phyloP scores from a whole-genome alignment of 1,140 invertebrate species.

The Achroia grisella region DNA sequence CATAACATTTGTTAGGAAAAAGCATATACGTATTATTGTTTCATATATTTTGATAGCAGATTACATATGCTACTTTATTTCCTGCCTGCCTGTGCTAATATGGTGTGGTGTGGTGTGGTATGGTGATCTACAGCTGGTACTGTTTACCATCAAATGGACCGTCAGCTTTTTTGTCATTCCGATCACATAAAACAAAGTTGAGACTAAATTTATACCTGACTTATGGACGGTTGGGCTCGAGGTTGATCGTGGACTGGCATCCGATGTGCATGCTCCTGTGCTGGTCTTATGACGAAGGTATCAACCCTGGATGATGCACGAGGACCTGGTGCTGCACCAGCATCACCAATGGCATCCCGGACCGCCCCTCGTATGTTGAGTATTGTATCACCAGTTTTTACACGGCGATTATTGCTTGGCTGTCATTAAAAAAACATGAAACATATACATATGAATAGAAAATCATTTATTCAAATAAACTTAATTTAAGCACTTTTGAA shows the following conservation, averaged over 20 bases:
- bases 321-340: slow-evolving; percentile 51
- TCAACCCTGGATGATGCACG: slow-evolving; percentile 48
- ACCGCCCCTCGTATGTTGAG: slow-evolving; percentile 62
- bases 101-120: too few species aligned
- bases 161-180: too few species aligned
- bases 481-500: too few species aligned
- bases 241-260: slow-evolving; percentile 33
- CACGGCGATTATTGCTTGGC: slow-evolving; percentile 22
- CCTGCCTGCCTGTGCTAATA: too few species aligned
- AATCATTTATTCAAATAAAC: too few species aligned
- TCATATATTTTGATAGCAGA: too few species aligned
- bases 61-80: too few species aligned
- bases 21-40: too few species aligned
- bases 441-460: neutral
- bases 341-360: slow-evolving; percentile 58
- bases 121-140: too few species aligned
- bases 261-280: slow-evolving; percentile 15
- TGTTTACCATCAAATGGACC: too few species aligned
- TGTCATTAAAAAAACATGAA: neutral
- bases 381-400: slow-evolving; percentile 60
- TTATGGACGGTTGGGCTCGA: slow-evolving; percentile 17
- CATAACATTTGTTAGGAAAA: too few species aligned
- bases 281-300: slow-evolving; percentile 55
- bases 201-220: slow-evolving; percentile 12
- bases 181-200: too few species aligned